A percentile compares a stretch with the other conserved stretches of the same genome.
Evolutionary conservation across 2,888 invertebrate species (phyloP).

Genomic region (Saturnia pavonia): DNA sequence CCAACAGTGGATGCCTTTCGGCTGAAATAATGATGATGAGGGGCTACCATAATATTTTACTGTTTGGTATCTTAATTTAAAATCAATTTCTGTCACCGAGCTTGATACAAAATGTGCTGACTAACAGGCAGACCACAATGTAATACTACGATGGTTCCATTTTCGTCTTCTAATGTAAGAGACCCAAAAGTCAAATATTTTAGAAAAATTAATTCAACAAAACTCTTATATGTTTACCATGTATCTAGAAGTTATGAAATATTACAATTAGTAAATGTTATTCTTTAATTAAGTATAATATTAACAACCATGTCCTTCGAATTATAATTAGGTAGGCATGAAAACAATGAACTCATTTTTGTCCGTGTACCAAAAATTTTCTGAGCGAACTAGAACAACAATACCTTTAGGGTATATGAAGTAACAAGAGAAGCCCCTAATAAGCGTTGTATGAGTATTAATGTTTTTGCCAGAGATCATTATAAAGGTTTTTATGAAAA

Average conservation of each 20-base stretch:
- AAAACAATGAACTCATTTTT: background rate
- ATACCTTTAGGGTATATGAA: conserved; percentile 12
- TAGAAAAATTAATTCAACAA: background rate
- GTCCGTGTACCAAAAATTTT: background rate
- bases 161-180: background rate
- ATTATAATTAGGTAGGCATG: background rate
- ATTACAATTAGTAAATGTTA: background rate
- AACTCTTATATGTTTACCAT: background rate
- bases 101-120: background rate
- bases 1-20: no score
- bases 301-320: background rate
- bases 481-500: conserved; percentile 40
- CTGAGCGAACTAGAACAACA: conserved; percentile 11
- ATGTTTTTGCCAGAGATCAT: conserved; percentile 14
- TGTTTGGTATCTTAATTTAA: no score
- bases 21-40: no score
- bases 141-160: background rate
- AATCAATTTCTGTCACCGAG: background rate
- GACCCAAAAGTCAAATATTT: background rate
- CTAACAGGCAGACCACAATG: background rate
- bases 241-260: background rate
- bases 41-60: no score
- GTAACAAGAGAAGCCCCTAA: conserved; percentile 16
- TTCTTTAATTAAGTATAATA: background rate
- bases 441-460: conserved; percentile 21